Conservation (phyloP, 2,797 vertebrate genomes). For the Tenualosa thibaudeaui region DNA sequence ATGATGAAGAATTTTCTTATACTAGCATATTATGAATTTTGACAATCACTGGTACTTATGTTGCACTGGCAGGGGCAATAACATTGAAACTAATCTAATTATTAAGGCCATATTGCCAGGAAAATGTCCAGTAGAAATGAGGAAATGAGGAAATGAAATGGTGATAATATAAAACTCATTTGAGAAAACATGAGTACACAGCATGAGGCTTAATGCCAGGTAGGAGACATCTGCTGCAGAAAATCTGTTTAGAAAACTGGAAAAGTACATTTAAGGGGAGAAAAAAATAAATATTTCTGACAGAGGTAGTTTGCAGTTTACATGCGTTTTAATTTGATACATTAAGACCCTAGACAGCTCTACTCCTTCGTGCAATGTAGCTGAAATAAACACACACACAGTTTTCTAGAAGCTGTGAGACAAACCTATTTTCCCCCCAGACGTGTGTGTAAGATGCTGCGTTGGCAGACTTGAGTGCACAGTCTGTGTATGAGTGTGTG, state of each 20-base stretch:
- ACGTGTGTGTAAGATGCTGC: constrained; percentile 45
- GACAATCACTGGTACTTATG: too few species aligned
- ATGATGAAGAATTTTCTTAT: neutral
- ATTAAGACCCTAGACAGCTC: neutral
- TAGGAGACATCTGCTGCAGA: neutral
- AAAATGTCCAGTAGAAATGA: too few species aligned
- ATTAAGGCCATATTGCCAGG: too few species aligned
- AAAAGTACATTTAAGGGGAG: neutral
- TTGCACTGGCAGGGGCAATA: too few species aligned
- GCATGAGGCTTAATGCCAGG: neutral
- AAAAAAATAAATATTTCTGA: constrained; percentile 2
- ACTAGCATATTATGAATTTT: too few species aligned
- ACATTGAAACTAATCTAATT: too few species aligned
- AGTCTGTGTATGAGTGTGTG: constrained; percentile 2
- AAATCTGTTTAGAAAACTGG: constrained; percentile 1
- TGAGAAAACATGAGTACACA: neutral
- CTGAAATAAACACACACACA: neutral
- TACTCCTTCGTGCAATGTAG: neutral
- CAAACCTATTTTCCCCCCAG: constrained; percentile 50
- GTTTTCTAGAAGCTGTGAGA: constrained; percentile 29
- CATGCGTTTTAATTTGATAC: neutral
- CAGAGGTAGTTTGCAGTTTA: neutral
- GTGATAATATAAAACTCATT: neutral
- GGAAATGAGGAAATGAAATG: neutral
- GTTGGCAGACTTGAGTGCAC: constrained; percentile 48